Conservation (phyloP, 2,113 vertebrate species). For the Melanostigma gelatinosum region DNA sequence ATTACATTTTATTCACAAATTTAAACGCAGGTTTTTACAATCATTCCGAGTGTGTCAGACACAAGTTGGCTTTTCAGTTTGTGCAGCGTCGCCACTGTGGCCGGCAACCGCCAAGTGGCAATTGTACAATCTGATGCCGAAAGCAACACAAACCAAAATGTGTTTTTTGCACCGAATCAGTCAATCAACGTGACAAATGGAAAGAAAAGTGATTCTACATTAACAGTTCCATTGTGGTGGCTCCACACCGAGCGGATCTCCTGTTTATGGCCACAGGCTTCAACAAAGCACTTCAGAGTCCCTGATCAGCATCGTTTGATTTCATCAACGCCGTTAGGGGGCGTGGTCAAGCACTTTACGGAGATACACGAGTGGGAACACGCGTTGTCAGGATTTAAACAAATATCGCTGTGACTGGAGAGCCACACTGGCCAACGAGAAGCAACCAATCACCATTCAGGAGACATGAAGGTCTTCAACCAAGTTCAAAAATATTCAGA, state of each 20-base stretch:
- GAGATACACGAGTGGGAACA: not conserved
- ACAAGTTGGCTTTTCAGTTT: slow-evolving; percentile 52
- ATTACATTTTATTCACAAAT: slow-evolving; percentile 73
- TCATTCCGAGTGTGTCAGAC: slow-evolving; percentile 64
- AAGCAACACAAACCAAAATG: slow-evolving; percentile 50
- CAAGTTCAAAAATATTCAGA: not conserved
- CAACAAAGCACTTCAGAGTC: slow-evolving; percentile 41
- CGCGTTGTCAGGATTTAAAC: not conserved
- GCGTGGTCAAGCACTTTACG: not conserved
- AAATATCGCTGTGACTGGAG: not conserved
- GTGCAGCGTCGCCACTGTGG: slow-evolving; percentile 38
- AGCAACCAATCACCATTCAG: not conserved
- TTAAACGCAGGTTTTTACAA: slow-evolving; percentile 68
- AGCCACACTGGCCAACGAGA: not conserved
- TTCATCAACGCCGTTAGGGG: not conserved
- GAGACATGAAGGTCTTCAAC: not conserved
- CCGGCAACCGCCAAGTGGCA: slow-evolving; percentile 21
- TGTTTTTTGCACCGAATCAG: slow-evolving; percentile 24
- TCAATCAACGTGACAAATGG: slow-evolving; percentile 13
- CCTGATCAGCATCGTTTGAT: slow-evolving; percentile 26
- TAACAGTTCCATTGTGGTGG: not conserved
- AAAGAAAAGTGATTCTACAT: not conserved
- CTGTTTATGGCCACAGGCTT: slow-evolving; percentile 8
- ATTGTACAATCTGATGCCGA: slow-evolving; percentile 57
- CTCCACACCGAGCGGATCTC: slow-evolving; percentile 1